Conservation (phyloP, 2,113 vertebrate genomes). For the Origma solitaria region DNA sequence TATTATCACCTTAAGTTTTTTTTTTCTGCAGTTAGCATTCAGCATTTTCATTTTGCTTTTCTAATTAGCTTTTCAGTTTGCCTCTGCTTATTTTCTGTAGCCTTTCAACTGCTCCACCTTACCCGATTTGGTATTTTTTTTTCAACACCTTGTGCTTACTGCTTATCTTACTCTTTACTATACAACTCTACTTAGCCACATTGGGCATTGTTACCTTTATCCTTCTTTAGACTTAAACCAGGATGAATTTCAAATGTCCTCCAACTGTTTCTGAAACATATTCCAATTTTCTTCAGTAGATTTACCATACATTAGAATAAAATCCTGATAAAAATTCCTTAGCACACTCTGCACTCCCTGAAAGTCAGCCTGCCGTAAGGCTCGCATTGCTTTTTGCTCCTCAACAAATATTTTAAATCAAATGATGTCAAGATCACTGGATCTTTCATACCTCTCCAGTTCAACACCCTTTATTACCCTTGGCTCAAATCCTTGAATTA, state of each 20-base stretch:
- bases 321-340: conserved; percentile 56
- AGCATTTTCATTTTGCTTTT: not conserved
- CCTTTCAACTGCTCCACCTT: conserved; percentile 20
- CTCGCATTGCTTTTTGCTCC: not conserved
- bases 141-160: conserved; percentile 50
- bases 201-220: conserved; percentile 61
- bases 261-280: conserved; percentile 62
- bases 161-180: conserved; percentile 53
- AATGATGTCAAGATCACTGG: not conserved
- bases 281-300: conserved; percentile 61
- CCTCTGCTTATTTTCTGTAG: not conserved
- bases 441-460: conserved; percentile 19
- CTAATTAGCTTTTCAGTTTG: conserved; percentile 36
- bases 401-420: conserved; percentile 39
- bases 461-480: conserved; percentile 27
- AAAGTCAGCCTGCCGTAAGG: conserved; percentile 8
- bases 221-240: conserved; percentile 61
- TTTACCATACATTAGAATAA: conserved; percentile 54
- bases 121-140: not conserved
- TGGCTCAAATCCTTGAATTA: conserved; percentile 19
- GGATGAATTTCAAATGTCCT: conserved; percentile 61
- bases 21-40: not conserved
- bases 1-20: not conserved
- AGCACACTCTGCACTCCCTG: conserved; percentile 6
- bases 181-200: conserved; percentile 51